Evolutionary conservation across 35 echinoderm and acorn worm genomes (phyloP), one percentile per base, ranked within the genome.

Genomic region (Heliocidaris tuberculata): DNA sequence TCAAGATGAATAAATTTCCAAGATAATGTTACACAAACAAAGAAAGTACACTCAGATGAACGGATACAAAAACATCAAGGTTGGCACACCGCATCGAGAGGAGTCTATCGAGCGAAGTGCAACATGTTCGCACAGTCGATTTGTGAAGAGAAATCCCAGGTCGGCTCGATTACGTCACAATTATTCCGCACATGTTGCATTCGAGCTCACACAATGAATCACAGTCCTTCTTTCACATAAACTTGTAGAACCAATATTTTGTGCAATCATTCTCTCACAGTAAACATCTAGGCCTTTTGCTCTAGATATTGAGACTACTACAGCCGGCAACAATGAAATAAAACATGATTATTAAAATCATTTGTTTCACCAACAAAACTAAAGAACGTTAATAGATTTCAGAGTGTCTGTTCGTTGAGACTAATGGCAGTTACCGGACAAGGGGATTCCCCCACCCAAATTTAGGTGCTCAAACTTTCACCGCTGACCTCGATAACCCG

Each of bases 51-150:
- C 27, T 17, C 5, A 78, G 27, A 27, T 21, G 27, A 78, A 78
- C 65, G 17, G 65, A 78, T 19, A 78, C 4, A 78, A 78, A 78
- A 19, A 78, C 19, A 27, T 78, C 65, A 78, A 78, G 65, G 65
- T 78, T 78, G 65, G 65, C 65, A 78, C 65, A 78, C 65, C 65
- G 65, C 65, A 78, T n/a, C 65, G 65, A 78, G 65, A 78, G 65
- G 27, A n/a, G 21, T 8, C 65, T 27, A n/a, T 78, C 65, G 65
- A 78, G 65, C 65, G 65, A 78, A 78, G 65, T 78, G 65, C 65
- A 78, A 78, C 65, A 78, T 27, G 17, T 7, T 21, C 65, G 27
- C 27, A 24, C 24, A 24, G 21, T 7, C 27, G 21, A 78, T 78
- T 78, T 78, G 21, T n/a, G 27, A 78, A 70, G 60, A 70, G 60